These are phyloP conservation scores for Meloe dianella DNA, from an alignment of 2,888 invertebrate genomes.

Conservation along the genomic window DNA sequence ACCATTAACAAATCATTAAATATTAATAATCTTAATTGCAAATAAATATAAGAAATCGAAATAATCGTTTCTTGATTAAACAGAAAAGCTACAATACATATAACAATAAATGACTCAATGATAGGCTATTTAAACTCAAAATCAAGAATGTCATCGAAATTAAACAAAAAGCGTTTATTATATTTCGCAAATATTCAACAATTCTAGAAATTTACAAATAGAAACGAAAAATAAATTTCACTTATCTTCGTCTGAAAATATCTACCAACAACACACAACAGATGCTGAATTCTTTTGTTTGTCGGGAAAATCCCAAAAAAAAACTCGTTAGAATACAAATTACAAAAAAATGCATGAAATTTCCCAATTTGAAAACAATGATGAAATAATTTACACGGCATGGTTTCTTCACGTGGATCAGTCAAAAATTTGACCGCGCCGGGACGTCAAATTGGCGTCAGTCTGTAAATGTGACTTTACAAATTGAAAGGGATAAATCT, in stretches of 20 bases:
- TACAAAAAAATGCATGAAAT: neutral
- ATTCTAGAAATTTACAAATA: too few relatives aligned
- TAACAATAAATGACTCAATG: neutral
- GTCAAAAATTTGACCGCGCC: constrained; percentile 1
- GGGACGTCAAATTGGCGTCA: constrained; percentile 11
- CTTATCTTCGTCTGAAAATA: too few relatives aligned
- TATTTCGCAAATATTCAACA: too few relatives aligned
- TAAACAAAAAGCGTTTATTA: too few relatives aligned
- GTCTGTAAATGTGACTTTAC: neutral
- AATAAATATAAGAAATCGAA: too few relatives aligned
- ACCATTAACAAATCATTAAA: too few relatives aligned
- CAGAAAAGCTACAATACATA: neutral
- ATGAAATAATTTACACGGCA: neutral
- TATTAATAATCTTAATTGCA: too few relatives aligned
- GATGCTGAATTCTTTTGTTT: neutral
- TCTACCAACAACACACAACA: too few relatives aligned
- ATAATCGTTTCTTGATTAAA: too few relatives aligned
- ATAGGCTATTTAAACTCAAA: neutral
- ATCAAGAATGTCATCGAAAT: neutral
- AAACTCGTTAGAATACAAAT: too few relatives aligned
- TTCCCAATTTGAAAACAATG: neutral
- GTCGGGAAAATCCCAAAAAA: too few relatives aligned
- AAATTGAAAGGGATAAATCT: neutral
- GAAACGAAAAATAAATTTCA: too few relatives aligned
- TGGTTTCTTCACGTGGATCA: constrained; percentile 27